Evolutionary conservation across 2,888 invertebrate genomes (phyloP), one percentile per base, ranked within the genome.

Genomic region (Pherbina coryleti): DNA sequence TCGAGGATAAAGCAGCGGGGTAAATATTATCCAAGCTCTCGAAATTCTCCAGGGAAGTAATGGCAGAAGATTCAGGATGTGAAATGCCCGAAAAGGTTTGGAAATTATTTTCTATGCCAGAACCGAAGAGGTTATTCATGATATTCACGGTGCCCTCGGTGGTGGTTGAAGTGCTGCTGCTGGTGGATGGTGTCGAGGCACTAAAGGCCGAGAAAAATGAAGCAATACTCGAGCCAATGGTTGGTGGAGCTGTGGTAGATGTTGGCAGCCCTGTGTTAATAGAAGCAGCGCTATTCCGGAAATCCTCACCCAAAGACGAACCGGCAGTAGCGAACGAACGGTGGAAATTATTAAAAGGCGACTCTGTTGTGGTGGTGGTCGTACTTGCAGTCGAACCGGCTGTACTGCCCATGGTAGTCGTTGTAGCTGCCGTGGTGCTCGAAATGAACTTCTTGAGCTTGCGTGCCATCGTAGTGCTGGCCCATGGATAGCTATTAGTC

Each of bases 11-110:
- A 19, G 93, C 92, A 79, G 92, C 92, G 57, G 93, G 92, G 84
- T 91, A 92, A 76, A 93, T 88, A 78, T 87, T 91, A 83, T 93
- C 92, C 81, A 93, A 91, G 25, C 91, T 92, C 85, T 93, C 93
- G 80, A 92, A 90, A 78, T 86, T 86, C 79, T 90, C 89, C 53
- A 89, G 84, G 25, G 85, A 82, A 9, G 88, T 81, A 79, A 88
- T 76, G 22, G 84, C 85, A 19, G 83, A 84, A 17, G 86, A 80
- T 77, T 89, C 89, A 19, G 86, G 87, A 75, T 90, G 90, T 37
- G 89, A 89, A 11, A 90, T 79, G 37, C 87, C 89, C 31, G 89
- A 88, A 71, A 86, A 86, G 3, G 89, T 89, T 80, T 89, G 90
- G 82, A 89, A 90, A 79, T 86, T 89, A 51, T 88, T 89, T 81